Evolutionary conservation across 2,888 invertebrate species (phyloP), one percentile per base, ranked within the genome.

Genomic region (Apodemia zela): DNA sequence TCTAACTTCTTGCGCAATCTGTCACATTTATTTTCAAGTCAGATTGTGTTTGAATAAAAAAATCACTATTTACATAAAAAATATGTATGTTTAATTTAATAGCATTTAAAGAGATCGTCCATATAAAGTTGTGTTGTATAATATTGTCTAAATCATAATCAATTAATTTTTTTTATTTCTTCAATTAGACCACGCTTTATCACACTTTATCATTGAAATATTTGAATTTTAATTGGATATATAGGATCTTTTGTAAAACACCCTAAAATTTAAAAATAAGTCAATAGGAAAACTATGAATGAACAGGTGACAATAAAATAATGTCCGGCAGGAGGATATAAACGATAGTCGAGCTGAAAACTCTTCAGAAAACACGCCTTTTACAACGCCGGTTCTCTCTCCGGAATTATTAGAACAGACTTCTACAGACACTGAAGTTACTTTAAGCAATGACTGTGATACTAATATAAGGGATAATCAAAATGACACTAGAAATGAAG

Each of bases 371-470:
- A 75, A 81, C 45, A 88, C 90, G 70, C 87, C 89, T 33, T 87
- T 75, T 73, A 81, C 89, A 45, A 85, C 90, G 62, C 89, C 90
- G 21, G 76, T 84, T 66, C 80, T 84, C 25, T 84, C 89, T 15
- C 87, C 87, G 21, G 81, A 63, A 42, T 35, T 62, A 66, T 59
- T 63, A 11, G 64, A 64, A 38, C 62, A 62, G 38, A 58, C 54
- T 58, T 21, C 63, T n/a, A 54, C 65, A 42, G 64, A 67, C 65
- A 66, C 63, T 63, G 63, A 79, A 72, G 77, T 78, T 87, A 87
- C 85, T 78, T 78, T 85, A 85, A 88, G 86, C 83, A 77, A 76
- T 68, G 84, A 87, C 89, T 90, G 90, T 90, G 90, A 91, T 90
- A 88, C 71, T 87, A 87, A 84, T 86, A 80, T 89, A 87, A 87